phyloP scores from a whole-genome alignment of 2,113 vertebrate genomes.

The Artemisiospiza belli region DNA sequence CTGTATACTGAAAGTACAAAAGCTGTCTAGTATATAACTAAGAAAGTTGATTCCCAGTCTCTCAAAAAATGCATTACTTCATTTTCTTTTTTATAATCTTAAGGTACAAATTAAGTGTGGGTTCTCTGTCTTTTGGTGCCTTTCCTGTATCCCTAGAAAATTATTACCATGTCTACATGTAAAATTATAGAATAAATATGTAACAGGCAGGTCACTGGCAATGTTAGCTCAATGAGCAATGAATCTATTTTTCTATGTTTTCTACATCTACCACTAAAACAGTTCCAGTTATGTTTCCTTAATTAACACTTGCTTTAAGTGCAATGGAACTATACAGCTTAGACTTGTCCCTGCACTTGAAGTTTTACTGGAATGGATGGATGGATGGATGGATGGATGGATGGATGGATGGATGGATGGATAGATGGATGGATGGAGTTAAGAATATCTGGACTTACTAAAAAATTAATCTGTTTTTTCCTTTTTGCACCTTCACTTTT shows the following conservation, averaged over 20 bases:
- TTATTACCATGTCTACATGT: not conserved
- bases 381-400: not conserved
- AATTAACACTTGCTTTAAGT: not conserved
- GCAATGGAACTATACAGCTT: not conserved
- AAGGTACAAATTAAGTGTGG: not conserved
- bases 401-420: not conserved
- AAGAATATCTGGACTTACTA: not conserved
- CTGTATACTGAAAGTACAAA: not conserved
- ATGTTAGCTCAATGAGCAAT: not conserved
- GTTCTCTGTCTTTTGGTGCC: not conserved
- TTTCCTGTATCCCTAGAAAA: not conserved
- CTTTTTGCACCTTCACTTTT: not conserved
- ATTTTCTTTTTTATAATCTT: not conserved
- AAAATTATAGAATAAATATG: not conserved
- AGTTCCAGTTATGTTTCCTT: not conserved
- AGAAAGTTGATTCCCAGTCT: not conserved
- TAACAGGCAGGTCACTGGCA: not conserved
- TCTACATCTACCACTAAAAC: not conserved
- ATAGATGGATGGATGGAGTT: not conserved
- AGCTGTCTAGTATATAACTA: not conserved
- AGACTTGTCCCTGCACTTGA: not conserved
- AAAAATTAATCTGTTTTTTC: not conserved
- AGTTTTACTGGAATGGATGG: not conserved
- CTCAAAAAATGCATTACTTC: not conserved
- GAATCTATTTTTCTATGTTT: not conserved